A percentile compares a stretch with the other conserved stretches of the same genome.
These are phyloP conservation scores for Bubo blakistoni DNA, from an alignment of 2,113 vertebrate genomes.

Conservation along the genomic window DNA sequence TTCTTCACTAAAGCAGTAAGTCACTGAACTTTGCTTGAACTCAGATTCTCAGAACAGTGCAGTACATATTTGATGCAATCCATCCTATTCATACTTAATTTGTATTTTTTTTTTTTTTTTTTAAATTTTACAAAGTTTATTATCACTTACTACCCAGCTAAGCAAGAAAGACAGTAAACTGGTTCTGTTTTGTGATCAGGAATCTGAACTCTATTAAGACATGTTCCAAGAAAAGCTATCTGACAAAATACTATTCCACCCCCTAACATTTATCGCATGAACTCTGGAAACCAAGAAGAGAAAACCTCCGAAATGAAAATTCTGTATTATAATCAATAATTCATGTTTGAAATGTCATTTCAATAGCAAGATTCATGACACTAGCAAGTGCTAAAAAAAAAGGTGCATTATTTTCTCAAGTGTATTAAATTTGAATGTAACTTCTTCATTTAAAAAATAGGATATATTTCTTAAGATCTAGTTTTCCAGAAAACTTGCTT, in stretches of 20 bases:
- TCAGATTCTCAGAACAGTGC: background rate
- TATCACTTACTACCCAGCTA: conserved; percentile 41
- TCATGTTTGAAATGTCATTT: background rate
- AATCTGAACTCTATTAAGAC: conserved; percentile 21
- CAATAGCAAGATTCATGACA: background rate
- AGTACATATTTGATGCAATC: conserved; percentile 46
- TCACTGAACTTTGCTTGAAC: conserved; percentile 71
- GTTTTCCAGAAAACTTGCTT: background rate
- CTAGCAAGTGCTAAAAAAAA: background rate
- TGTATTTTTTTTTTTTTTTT: conserved; percentile 62
- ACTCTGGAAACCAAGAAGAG: background rate
- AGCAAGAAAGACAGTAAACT: background rate
- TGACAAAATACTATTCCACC: background rate
- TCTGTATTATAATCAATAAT: background rate
- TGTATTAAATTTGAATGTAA: background rate
- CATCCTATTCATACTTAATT: conserved; percentile 50
- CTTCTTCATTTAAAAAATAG: background rate
- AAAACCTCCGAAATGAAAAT: background rate
- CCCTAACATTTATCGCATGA: background rate
- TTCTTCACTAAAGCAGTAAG: conserved; percentile 19
- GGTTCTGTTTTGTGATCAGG: background rate
- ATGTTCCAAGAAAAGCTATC: background rate
- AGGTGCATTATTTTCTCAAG: background rate
- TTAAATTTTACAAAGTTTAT: conserved; percentile 47
- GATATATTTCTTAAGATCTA: background rate